Evolutionary conservation across 2,113 vertebrate genomes (phyloP), one percentile per base, ranked within the genome.

Genomic region (Panthera leo): DNA sequence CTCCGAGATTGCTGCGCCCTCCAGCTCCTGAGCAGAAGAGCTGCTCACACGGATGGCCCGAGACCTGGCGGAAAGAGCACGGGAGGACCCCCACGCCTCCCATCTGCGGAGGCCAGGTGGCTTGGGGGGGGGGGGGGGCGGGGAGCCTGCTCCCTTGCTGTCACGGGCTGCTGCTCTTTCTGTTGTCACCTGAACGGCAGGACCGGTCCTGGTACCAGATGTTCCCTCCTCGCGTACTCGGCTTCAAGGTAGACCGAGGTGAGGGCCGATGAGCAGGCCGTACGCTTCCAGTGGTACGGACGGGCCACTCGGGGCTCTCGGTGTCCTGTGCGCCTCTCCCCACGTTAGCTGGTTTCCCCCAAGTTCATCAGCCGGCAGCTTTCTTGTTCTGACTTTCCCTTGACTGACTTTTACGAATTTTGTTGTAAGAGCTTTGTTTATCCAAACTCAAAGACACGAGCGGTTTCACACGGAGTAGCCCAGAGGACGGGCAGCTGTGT

Each of bases 171-270:
- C 21, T 48, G 18, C 63, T 23, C 85, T 71, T 71, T 78, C 86
- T 7, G 93, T 88, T 87, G 78, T 73, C 65, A 68, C 82, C 18
- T 53, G 67, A 84, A 91, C 21, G 18, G 89, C 58, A 48, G 95
- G 68, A 29, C 79, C 93, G 78, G 90, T 96, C 92, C 85, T 53
- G 94, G 97, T 96, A 95, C 97, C 91, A 94, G 89, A 91, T 97
- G 5, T 39, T 16, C 27, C 36, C 15, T 36, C 45, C 25, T 34
- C 21, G 2, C 12, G 21, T 76, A 2, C 25, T 11, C 85, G 94
- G 93, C n/a, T 21, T 86, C 5, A 13, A 5, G 55, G 1, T 27
- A 76, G 85, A 61, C 55, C 31, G 2, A 10, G 1, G 7, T 39
- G 8, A 39, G 85, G 36, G 36, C 1, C 15, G 85, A 92, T 97